Base-by-base conservation (phyloP, 2,797 vertebrate genomes). In the Oophaga sylvatica region DNA sequence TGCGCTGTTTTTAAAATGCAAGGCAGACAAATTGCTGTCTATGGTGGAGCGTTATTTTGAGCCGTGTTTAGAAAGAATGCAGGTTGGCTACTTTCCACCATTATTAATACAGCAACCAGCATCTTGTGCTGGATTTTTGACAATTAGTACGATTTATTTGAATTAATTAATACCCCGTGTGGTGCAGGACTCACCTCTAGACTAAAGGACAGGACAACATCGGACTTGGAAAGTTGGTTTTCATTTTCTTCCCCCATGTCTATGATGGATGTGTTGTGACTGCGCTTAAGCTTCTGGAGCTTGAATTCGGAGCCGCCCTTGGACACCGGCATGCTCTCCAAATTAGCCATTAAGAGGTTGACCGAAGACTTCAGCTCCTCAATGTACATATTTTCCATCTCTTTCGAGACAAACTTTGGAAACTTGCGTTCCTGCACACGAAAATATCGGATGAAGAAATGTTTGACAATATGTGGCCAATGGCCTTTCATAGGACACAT, bases 241-340 rank as follows among this genome's bases (percentile, higher is more conserved):
- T 99, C 98, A 0, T 99, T 99, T 93, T 99, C 98, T 90, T 99
- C 98, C 2, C 98, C 98, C 97, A 99, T 98, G 92, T 99, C 98
- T 80, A 99, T 99, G 91, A 99, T 98, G 68, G 98, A 99, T n/a
- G 98, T 95, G 80, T 99, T 99, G 94, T 99, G 98, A 77, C 98
- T 98, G 83, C 98, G 95, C 88, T 99, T 99, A 82, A 99, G 96
- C 89, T 99, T 99, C 94, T 99, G 98, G 62, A 99, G 95, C 92
- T 99, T 99, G 94, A 99, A 99, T 91, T 99, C 98, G 0, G 94
- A 95, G 48, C 98, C 98, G 0, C 98, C 98, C 94, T 99, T 99
- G 86, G 98, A 99, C 85, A 99, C 98, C 0, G 98, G 98, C 98
- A 99, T 99, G 94, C 98, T 99, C 93, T 99, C 98, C 90, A 99